Percentiles rank a stretch among this genome's conserved stretches.
Evolutionary conservation across 2,888 invertebrate species (phyloP).

Genomic region (Zele albiditarsus): DNA sequence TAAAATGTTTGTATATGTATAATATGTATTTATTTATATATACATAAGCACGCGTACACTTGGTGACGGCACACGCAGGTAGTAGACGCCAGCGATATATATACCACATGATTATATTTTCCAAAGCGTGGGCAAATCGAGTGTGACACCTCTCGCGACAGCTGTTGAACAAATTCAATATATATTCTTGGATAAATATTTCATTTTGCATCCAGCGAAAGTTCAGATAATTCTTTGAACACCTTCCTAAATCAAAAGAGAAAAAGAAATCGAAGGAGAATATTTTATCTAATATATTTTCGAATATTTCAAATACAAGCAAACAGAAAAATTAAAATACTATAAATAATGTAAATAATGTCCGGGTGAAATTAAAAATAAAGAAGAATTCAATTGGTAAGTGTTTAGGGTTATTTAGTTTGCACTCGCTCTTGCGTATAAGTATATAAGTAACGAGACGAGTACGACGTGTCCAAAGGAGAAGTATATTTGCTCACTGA

Average conservation of each 20-base stretch:
- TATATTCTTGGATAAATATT: background rate
- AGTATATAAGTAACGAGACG: background rate
- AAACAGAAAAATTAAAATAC: background rate
- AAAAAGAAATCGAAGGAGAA: background rate
- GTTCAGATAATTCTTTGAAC: background rate
- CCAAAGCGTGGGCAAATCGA: slow-evolving; percentile 25
- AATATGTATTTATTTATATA: background rate
- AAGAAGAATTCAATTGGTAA: background rate
- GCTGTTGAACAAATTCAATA: slow-evolving; percentile 9
- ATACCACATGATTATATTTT: slow-evolving; percentile 11
- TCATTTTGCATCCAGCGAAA: background rate
- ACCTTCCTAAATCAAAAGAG: background rate
- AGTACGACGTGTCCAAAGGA: slow-evolving; percentile 16
- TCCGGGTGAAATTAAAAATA: background rate
- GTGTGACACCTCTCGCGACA: slow-evolving; percentile 12
- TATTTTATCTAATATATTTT: background rate
- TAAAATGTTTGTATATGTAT: background rate
- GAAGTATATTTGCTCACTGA: slow-evolving; percentile 56
- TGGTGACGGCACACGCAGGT: slow-evolving; percentile 33
- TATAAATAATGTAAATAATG: background rate
- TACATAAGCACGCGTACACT: slow-evolving; percentile 22
- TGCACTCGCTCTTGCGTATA: background rate
- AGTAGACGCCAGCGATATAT: slow-evolving; percentile 25
- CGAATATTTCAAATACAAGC: background rate
- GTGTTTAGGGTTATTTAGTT: background rate